phyloP scores from a whole-genome alignment of 1,140 invertebrate species.

The Zaprionus ornatus region DNA sequence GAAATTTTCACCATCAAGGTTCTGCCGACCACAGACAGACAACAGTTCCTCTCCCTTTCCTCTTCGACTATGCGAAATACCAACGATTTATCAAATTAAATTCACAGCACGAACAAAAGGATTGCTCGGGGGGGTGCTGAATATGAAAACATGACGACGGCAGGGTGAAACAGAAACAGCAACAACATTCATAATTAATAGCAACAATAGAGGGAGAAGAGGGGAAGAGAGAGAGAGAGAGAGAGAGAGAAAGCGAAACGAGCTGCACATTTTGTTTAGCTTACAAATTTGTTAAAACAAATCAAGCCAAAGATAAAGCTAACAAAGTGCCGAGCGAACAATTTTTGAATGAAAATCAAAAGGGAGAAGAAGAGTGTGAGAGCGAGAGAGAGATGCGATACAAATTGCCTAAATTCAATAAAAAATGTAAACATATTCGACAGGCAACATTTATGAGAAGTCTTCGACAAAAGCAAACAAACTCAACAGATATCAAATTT shows the following conservation, averaged over 20 bases:
- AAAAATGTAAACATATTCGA: conserved; percentile 47
- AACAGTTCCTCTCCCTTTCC: background rate
- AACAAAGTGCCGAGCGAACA: conserved; percentile 41
- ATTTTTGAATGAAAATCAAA: conserved; percentile 17
- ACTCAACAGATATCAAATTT: background rate
- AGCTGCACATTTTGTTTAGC: conserved; percentile 51
- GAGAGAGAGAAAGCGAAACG: background rate
- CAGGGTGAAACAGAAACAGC: conserved; percentile 9
- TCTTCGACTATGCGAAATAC: conserved; percentile 18
- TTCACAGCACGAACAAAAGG: conserved; percentile 29
- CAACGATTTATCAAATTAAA: conserved; percentile 37
- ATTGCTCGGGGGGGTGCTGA: conserved; percentile 9
- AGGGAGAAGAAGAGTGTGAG: background rate
- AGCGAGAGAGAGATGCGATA: background rate
- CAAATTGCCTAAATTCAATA: conserved; percentile 15
- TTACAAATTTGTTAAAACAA: conserved; percentile 68
- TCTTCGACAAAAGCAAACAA: background rate
- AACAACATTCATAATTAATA: conserved; percentile 64
- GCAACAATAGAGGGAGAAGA: conserved; percentile 9
- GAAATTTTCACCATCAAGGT: background rate
- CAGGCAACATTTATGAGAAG: conserved; percentile 4
- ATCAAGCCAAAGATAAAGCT: conserved; percentile 45
- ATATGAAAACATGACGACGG: conserved; percentile 20
- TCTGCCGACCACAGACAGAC: conserved; percentile 10
- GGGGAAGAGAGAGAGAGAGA: conserved; percentile 1